Base-by-base conservation (phyloP, 2,113 vertebrate species). In the Ascaphus truei region DNA sequence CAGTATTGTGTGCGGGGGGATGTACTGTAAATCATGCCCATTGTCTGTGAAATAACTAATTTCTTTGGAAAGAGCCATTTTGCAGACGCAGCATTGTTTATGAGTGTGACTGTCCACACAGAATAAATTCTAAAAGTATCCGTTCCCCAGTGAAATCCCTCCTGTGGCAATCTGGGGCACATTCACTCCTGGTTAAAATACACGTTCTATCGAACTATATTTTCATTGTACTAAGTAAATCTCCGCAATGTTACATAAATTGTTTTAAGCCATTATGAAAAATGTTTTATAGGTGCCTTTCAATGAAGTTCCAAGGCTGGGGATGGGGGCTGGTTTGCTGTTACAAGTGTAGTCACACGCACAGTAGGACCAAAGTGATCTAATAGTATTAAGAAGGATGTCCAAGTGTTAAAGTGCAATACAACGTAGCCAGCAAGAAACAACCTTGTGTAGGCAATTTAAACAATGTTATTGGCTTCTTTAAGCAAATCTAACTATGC, bases 1-100 rank as follows among this genome's bases (percentile, higher is more conserved):
- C 57, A 61, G 45, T 43, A 71, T 71, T 71, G 67, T 71, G 47
- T 50, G 15, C 22, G 52, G 47, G 61, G 36, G 56, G 67, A 71
- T 71, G 67, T 71, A 71, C 67, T 71, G 67, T 71, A 71, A 56
- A 71, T 71, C 61, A 71, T 71, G 67, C 57, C 56, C 67, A 71
- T 71, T 71, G 67, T 71, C 33, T 52, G 67, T 26, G 23, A 71
- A 41, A 71, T 55, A 61, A 71, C 56, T 20, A 15, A 37, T 41
- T 71, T 39, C 45, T 61, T 41, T 52, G 37, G 13, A 39, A 52
- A 50, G 33, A 71, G 30, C 47, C 41, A 33, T 61, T 71, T 61
- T 71, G 67, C 67, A 71, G 60, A 61, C 56, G 51, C 67, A 71
- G 67, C 67, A 61, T 71, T 71, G 67, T 61, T 18, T 51, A 71